Base-by-base conservation (phyloP, 2,113 vertebrate genomes). In the Thymallus thymallus region DNA sequence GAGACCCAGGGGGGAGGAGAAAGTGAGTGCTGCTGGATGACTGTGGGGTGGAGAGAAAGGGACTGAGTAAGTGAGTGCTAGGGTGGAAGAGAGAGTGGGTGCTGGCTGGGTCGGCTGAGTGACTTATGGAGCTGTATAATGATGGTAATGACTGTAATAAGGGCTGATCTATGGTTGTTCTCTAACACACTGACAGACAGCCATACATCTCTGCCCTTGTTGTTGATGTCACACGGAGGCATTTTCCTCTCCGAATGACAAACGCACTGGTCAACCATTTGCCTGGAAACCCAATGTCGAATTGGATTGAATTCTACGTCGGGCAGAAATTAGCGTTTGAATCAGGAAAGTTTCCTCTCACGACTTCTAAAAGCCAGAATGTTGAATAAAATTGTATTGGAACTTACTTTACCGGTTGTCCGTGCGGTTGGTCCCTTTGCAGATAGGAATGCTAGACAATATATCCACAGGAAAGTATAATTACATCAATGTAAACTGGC, bases 1-100 rank as follows among this genome's bases (percentile, higher is more conserved):
- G 5, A 6, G 69, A 69, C 16, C 63, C 32, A 6, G 69, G n/a
- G 22, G 64, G 70, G 75, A 69, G n/a, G 72, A 74, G 80, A 76
- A 45, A 5, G 71, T 71, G 64, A 64, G 76, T 63, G 71, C 26
- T 6, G 23, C 62, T 64, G 23, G 26, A 10, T 7, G 18, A 5
- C 18, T 5, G 5, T 58, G 22, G 56, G 56, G 60, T 6, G 2
- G 60, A 24, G 4, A 12, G 60, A 24, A 5, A 6, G 2, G 6
- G 51, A 45, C 56, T 4, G 24, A 63, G 45, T 6, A 9, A 56
- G 63, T 26, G 26, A 26, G 26, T 26, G 26, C 26, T 26, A 62
- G 24, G 1, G 24, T 13, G 26, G 23, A 14, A 6, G 3, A 26
- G 23, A 14, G 60, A 10, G 60, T 10, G 20, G 60, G 60, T 10